These are phyloP conservation scores for Troilus luridus DNA, from an alignment of 2,888 invertebrate species.

Conservation along the genomic window DNA sequence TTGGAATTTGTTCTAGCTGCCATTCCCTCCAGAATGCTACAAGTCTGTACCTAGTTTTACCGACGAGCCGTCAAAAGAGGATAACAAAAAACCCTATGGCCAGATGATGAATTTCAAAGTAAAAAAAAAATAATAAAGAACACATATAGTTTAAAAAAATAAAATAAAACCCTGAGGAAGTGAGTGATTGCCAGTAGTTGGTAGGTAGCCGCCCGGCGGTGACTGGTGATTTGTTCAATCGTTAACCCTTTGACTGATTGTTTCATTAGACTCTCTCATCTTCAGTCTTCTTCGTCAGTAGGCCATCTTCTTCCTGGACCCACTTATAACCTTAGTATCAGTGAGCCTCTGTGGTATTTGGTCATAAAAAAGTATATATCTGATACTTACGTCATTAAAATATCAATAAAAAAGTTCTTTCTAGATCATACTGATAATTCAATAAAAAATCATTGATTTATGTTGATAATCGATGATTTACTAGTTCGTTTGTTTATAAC, in stretches of 20 bases:
- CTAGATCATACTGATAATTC: too few species aligned
- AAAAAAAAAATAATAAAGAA: not conserved
- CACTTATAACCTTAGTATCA: not conserved
- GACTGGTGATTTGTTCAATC: slow-evolving; percentile 53
- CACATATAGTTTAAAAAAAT: not conserved
- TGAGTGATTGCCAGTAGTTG: not conserved
- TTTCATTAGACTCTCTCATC: slow-evolving; percentile 52
- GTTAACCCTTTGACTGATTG: slow-evolving; percentile 52
- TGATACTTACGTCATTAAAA: too few species aligned
- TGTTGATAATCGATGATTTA: too few species aligned
- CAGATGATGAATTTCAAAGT: not conserved
- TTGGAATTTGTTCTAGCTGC: not conserved
- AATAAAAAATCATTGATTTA: too few species aligned
- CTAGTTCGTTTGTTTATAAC: too few species aligned
- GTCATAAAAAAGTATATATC: too few species aligned
- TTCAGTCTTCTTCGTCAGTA: slow-evolving; percentile 7
- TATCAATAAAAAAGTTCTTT: too few species aligned
- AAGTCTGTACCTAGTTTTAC: not conserved
- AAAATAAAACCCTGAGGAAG: not conserved
- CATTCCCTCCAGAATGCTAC: not conserved
- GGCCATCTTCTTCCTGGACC: slow-evolving; percentile 1
- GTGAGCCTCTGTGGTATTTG: not conserved
- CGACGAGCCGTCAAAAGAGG: not conserved
- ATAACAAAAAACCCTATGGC: not conserved
- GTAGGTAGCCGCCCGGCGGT: slow-evolving; percentile 12